These are phyloP conservation scores for Drosophila bocki DNA, from an alignment of 1,140 invertebrate genomes.

Conservation along the genomic window DNA sequence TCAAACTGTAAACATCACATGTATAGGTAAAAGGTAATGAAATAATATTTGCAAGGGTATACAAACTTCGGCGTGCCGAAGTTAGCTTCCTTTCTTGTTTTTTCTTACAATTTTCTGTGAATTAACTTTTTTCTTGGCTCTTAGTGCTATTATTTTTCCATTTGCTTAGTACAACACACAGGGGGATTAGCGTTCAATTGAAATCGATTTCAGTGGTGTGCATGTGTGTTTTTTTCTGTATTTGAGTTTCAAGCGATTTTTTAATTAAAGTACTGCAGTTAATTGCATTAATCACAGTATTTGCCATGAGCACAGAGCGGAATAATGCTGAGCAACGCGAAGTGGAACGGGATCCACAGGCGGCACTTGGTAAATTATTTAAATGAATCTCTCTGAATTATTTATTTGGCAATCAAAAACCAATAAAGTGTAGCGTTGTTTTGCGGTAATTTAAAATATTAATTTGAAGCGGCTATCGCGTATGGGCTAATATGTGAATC, in stretches of 20 bases:
- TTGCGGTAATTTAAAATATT: conserved; percentile 34
- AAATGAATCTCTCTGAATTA: conserved; percentile 27
- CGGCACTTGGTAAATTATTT: conserved; percentile 24
- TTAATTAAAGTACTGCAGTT: conserved; percentile 75
- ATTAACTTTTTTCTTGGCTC: conserved; percentile 37
- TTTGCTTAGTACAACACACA: conserved; percentile 56
- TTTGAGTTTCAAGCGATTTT: conserved; percentile 46
- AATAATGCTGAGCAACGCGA: conserved; percentile 1
- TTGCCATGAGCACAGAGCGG: conserved; percentile 26
- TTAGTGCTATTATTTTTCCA: conserved; percentile 77
- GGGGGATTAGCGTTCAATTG: conserved; percentile 64
- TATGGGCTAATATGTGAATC: not conserved
- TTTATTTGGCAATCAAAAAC: conserved; percentile 42
- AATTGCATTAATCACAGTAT: conserved; percentile 74
- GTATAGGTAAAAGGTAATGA: no score
- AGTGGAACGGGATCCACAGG: not conserved
- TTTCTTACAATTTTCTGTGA: conserved; percentile 26
- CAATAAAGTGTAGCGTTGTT: conserved; percentile 21
- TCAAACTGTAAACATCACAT: no score
- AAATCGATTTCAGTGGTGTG: conserved; percentile 48
- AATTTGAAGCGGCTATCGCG: not conserved
- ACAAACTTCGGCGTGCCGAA: no score
- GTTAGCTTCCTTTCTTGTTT: no score
- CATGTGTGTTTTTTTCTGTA: conserved; percentile 24
- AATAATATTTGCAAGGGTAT: no score